These are phyloP conservation scores for Pteromalus puparum DNA, from an alignment of 1,140 invertebrate species.

Conservation along the genomic window DNA sequence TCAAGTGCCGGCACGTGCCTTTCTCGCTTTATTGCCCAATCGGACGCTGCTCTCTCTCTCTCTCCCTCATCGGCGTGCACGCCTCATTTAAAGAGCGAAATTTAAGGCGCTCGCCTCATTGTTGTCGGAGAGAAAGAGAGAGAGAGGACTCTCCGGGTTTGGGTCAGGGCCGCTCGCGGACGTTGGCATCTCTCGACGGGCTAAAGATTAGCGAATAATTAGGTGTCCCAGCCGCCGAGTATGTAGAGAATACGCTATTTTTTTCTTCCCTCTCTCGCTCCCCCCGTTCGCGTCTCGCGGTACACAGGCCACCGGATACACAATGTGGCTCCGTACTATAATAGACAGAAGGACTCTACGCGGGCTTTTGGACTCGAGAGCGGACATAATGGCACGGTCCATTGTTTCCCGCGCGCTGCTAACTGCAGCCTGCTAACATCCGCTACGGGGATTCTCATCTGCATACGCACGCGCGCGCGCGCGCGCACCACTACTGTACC, in stretches of 20 bases:
- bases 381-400: conserved; percentile 70
- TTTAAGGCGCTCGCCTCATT: conserved; percentile 34
- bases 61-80: conserved; percentile 22
- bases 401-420: conserved; percentile 67
- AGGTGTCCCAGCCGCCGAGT: conserved; percentile 66
- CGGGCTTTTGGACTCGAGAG: conserved; percentile 70
- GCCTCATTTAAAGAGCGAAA: conserved; percentile 40
- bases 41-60: conserved; percentile 5
- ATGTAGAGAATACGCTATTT: conserved; percentile 36
- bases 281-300: conserved; percentile 47
- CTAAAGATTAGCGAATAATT: conserved; percentile 73
- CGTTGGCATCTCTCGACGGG: conserved; percentile 38
- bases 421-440: conserved; percentile 71
- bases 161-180: conserved; percentile 37
- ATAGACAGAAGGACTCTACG: conserved; percentile 63
- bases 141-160: not conserved
- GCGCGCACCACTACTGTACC: not conserved
- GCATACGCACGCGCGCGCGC: conserved; percentile 60
- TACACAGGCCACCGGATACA: conserved; percentile 64
- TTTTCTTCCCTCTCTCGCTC: conserved; percentile 15
- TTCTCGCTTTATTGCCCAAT: conserved; percentile 54
- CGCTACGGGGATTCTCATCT: conserved; percentile 71
- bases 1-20: conserved; percentile 54
- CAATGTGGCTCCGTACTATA: conserved; percentile 65
- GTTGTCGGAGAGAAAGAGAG: not conserved